Evolutionary conservation across 2,888 invertebrate species (phyloP).

Genomic region (Caenorhabditis sulstoni): DNA sequence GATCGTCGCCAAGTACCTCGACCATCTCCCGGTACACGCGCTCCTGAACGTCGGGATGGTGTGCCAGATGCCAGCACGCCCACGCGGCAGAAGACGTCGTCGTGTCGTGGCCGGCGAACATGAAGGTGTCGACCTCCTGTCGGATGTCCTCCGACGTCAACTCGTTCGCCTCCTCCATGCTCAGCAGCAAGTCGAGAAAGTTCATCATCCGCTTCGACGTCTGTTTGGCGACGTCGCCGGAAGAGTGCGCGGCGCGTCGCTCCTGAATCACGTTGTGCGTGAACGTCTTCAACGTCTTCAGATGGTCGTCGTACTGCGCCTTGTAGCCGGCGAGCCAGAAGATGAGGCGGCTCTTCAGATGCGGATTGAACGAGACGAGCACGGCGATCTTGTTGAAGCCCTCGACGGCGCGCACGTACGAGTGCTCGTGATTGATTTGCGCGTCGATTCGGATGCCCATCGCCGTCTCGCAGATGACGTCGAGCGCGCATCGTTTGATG

Average conservation of each 20-base stretch:
- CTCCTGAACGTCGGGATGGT: conserved; percentile 81
- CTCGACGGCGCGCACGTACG: conserved; percentile 72
- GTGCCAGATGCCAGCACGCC: conserved; percentile 81
- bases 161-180: conserved; percentile 80
- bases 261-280: conserved; percentile 48
- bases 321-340: conserved; percentile 51
- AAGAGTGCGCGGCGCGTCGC: conserved; percentile 23
- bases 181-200: conserved; percentile 82
- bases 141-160: conserved; percentile 82
- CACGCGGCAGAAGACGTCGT: conserved; percentile 81
- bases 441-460: conserved; percentile 75
- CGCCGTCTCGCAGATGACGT: conserved; percentile 80
- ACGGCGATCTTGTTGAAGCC: conserved; percentile 65
- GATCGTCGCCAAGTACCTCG: conserved; percentile 66
- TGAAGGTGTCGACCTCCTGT: conserved; percentile 82
- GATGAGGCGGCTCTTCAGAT: conserved; percentile 36
- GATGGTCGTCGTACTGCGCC: conserved; percentile 33
- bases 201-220: conserved; percentile 74
- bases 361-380: conserved; percentile 52
- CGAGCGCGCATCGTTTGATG: conserved; percentile 83
- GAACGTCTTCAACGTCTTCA: conserved; percentile 43
- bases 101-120: conserved; percentile 83
- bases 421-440: conserved; percentile 68
- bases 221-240: conserved; percentile 48
- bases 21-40: conserved; percentile 66